A percentile compares a stretch with the other conserved stretches of the same genome.
These are phyloP conservation scores for Ceratina australensis DNA, from an alignment of 1,140 invertebrate species.

Conservation along the genomic window DNA sequence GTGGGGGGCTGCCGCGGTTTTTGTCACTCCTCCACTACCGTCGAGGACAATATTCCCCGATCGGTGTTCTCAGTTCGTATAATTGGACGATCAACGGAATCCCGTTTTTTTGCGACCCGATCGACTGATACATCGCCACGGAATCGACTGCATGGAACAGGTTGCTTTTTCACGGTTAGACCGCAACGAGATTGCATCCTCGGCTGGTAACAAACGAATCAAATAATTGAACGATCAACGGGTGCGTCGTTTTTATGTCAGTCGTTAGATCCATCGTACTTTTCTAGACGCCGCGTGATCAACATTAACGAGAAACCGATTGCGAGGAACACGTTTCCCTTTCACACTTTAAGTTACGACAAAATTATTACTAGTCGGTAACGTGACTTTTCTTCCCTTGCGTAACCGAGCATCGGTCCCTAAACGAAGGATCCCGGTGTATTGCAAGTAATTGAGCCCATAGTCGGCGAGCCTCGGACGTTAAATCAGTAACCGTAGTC, in stretches of 20 bases:
- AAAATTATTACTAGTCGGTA: background rate
- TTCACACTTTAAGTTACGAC: background rate
- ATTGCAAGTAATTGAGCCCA: background rate
- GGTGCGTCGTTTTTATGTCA: too few relatives aligned
- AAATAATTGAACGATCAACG: too few relatives aligned
- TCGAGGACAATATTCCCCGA: background rate
- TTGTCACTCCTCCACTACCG: background rate
- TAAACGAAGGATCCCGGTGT: slow-evolving; percentile 3
- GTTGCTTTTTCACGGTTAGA: too few relatives aligned
- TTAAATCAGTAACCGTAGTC: slow-evolving; percentile 1
- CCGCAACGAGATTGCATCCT: too few relatives aligned
- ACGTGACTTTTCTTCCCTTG: background rate
- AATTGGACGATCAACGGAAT: slow-evolving; percentile 32
- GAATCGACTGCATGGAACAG: too few relatives aligned
- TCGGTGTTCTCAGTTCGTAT: background rate
- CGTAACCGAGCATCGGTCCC: background rate
- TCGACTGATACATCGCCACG: background rate
- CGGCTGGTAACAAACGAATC: too few relatives aligned
- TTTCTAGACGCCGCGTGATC: too few relatives aligned
- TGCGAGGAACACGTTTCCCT: background rate
- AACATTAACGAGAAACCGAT: slow-evolving; percentile 17
- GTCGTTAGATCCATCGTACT: too few relatives aligned
- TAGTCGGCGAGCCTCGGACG: slow-evolving; percentile 7
- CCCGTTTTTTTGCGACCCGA: background rate
- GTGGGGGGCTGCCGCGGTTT: background rate